These are phyloP conservation scores for Aeoliscus strigatus DNA, from an alignment of 2,797 vertebrate genomes.

Conservation along the genomic window DNA sequence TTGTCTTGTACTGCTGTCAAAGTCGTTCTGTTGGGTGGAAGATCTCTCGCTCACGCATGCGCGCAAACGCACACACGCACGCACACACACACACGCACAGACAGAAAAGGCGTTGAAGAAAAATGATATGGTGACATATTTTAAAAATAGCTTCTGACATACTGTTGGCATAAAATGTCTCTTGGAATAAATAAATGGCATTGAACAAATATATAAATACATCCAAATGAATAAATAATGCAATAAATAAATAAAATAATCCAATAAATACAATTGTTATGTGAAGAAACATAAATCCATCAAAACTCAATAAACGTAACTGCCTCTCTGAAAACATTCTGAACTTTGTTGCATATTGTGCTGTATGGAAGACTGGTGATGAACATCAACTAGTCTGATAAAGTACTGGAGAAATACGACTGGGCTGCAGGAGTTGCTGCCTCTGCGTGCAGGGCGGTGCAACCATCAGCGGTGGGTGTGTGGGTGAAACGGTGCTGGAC, in stretches of 20 bases:
- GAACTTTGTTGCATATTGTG: constrained; percentile 70
- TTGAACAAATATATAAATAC: constrained; percentile 36
- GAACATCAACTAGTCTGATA: constrained; percentile 53
- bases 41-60: too few relatives aligned
- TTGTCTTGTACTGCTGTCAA: constrained; percentile 14
- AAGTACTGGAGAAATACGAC: constrained; percentile 55
- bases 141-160: too few relatives aligned
- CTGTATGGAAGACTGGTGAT: constrained; percentile 74
- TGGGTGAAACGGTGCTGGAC: constrained; percentile 52
- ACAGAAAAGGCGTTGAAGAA: too few relatives aligned
- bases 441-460: constrained; percentile 48
- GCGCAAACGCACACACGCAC: too few relatives aligned
- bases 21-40: constrained; percentile 8
- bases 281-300: too few relatives aligned
- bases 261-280: constrained; percentile 31
- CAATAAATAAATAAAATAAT: constrained; percentile 18
- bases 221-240: constrained; percentile 35
- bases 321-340: constrained; percentile 59
- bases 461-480: constrained; percentile 44
- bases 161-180: too few relatives aligned
- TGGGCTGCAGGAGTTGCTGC: constrained; percentile 55
- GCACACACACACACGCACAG: too few relatives aligned
- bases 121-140: constrained; percentile 25
- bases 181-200: constrained; percentile 19
- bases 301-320: too few relatives aligned